Evolutionary conservation across 2,113 vertebrate species (phyloP).

Genomic region (Castor canadensis): DNA sequence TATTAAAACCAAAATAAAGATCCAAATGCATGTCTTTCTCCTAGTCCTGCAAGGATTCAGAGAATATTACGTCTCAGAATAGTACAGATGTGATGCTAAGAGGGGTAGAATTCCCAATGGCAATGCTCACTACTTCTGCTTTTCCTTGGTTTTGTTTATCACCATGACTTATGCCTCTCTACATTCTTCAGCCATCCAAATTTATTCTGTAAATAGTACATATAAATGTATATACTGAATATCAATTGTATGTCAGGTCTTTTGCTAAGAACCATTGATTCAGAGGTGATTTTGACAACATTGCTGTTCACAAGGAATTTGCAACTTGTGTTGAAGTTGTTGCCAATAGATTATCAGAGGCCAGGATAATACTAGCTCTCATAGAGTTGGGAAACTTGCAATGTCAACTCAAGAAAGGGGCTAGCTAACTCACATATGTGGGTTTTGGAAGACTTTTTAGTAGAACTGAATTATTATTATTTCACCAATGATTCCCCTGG

Average conservation of each 20-base stretch:
- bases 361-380: background rate
- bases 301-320: background rate
- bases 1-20: constrained; percentile 20
- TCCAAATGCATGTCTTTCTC: background rate
- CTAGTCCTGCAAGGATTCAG: background rate
- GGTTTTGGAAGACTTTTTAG: background rate
- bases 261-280: background rate
- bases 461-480: background rate
- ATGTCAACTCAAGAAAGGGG: background rate
- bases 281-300: background rate
- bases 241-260: background rate
- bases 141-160: background rate
- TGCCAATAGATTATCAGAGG: background rate
- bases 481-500: background rate
- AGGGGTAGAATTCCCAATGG: background rate
- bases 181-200: background rate
- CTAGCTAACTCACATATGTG: background rate
- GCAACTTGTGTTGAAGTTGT: background rate
- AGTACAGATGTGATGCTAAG: background rate
- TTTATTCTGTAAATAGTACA: background rate
- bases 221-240: background rate
- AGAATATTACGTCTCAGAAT: background rate
- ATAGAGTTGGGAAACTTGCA: background rate
- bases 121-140: fast-evolving
- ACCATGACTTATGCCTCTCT: background rate